A percentile compares a stretch with the other conserved stretches of the same genome.
phyloP scores from a whole-genome alignment of 2,888 invertebrate species.

The Chrysotoxum bicinctum region DNA sequence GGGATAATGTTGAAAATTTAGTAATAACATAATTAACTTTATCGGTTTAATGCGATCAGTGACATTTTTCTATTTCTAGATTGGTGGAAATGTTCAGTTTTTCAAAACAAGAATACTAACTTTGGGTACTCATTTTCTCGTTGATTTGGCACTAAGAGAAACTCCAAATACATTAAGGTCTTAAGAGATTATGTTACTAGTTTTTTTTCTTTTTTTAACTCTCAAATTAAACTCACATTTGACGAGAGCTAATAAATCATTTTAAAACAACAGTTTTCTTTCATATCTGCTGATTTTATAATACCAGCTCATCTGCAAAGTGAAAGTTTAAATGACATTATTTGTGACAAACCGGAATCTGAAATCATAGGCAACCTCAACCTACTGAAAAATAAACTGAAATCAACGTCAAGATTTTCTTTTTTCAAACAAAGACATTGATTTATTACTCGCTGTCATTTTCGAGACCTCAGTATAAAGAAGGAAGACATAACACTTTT shows the following conservation, averaged over 20 bases:
- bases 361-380: background rate
- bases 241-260: constrained; percentile 52
- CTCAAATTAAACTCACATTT: background rate
- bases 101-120: background rate
- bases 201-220: background rate
- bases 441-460: constrained; percentile 21
- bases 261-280: constrained; percentile 41
- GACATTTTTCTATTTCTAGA: background rate
- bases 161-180: background rate
- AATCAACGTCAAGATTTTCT: background rate
- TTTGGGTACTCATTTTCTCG: background rate
- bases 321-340: constrained; percentile 45
- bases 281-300: constrained; percentile 53
- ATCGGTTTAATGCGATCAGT: background rate
- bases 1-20: background rate
- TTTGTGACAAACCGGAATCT: constrained; percentile 31
- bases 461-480: background rate
- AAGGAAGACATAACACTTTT: background rate
- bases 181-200: background rate
- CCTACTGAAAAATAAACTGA: background rate
- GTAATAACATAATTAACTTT: background rate
- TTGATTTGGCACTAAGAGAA: background rate
- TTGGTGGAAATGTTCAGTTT: background rate
- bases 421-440: constrained; percentile 6
- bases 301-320: constrained; percentile 25